These are phyloP conservation scores for Paradisaea rubra DNA, from an alignment of 2,113 vertebrate species.

Conservation along the genomic window DNA sequence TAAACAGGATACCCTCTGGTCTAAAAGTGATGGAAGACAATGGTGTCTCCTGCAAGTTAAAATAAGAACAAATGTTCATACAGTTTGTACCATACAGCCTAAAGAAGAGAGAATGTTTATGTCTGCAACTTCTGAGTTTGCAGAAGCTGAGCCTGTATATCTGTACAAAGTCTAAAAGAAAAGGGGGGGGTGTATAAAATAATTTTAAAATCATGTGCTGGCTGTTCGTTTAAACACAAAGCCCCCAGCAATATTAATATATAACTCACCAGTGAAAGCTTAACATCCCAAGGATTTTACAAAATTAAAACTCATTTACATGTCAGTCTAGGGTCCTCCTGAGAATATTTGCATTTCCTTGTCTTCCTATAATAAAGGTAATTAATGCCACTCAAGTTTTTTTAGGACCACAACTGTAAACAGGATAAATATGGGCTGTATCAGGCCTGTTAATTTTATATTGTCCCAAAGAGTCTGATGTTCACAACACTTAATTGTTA, in stretches of 20 bases:
- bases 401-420: not conserved
- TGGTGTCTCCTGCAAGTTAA: not conserved
- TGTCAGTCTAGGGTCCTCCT: not conserved
- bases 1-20: not conserved
- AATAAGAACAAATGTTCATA: not conserved
- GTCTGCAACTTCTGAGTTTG: not conserved
- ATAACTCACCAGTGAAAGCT: not conserved
- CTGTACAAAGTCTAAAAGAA: not conserved
- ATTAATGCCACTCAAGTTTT: not conserved
- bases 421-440: not conserved
- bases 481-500: not conserved
- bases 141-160: not conserved
- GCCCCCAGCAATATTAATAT: not conserved
- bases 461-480: not conserved
- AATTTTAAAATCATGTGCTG: not conserved
- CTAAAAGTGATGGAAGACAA: not conserved
- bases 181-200: not conserved
- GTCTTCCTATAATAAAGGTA: slow-evolving; percentile 34
- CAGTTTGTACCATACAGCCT: not conserved
- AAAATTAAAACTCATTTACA: not conserved
- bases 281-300: not conserved
- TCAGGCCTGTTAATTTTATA: not conserved
- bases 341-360: slow-evolving; percentile 8
- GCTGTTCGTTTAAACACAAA: not conserved
- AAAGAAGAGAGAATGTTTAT: not conserved